These are phyloP conservation scores for Cistogaster globosa DNA, from an alignment of 2,888 invertebrate species.

Conservation along the genomic window DNA sequence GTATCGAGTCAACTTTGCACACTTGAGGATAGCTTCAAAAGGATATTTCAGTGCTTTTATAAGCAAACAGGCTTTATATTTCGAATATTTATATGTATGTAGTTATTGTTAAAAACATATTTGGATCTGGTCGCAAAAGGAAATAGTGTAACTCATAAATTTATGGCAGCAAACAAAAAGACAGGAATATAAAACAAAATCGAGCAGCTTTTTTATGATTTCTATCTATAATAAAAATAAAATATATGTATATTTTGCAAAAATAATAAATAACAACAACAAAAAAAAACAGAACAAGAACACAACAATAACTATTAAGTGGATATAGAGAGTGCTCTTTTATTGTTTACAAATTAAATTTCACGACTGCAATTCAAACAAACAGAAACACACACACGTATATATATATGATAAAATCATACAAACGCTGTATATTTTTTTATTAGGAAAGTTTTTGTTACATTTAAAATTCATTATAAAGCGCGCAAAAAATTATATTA, in stretches of 20 bases:
- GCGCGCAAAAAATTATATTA: conserved; percentile 14
- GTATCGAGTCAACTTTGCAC: too few relatives aligned
- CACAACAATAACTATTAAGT: conserved; percentile 52
- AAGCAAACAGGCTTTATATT: too few relatives aligned
- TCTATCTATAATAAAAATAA: conserved; percentile 50
- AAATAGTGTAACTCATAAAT: conserved; percentile 67
- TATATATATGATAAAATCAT: conserved; percentile 17
- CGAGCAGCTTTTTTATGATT: conserved; percentile 66
- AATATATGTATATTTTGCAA: conserved; percentile 56
- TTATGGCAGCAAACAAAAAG: conserved; percentile 33
- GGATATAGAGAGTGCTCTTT: conserved; percentile 40
- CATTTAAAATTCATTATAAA: conserved; percentile 41
- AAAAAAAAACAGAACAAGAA: conserved; percentile 23
- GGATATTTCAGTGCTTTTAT: too few relatives aligned
- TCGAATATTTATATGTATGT: too few relatives aligned
- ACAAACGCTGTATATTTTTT: conserved; percentile 55
- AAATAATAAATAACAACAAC: conserved; percentile 41
- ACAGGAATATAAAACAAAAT: conserved; percentile 45
- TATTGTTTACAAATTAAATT: conserved; percentile 45
- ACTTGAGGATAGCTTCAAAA: too few relatives aligned
- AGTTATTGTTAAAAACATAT: too few relatives aligned
- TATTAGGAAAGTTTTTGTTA: conserved; percentile 53
- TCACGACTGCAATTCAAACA: conserved; percentile 30
- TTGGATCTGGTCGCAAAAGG: conserved; percentile 13
- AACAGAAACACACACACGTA: conserved; percentile 24